Base-by-base conservation (phyloP, 2,797 vertebrate genomes). In the Melanotaenia nigrans region DNA sequence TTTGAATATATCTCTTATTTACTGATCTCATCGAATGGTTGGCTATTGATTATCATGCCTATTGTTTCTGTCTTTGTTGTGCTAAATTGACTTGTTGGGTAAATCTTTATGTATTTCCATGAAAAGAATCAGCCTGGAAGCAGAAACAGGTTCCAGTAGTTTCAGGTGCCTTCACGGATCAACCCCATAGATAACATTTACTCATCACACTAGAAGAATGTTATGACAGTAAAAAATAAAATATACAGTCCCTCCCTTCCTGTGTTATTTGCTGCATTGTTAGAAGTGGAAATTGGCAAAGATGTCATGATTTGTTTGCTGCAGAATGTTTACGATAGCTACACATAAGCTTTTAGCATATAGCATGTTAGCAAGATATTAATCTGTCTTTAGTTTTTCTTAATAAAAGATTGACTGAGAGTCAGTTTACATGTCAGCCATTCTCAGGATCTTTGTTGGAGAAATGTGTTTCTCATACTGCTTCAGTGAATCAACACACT, bases 171-270 rank as follows among this genome's bases (percentile, higher is more conserved):
- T 75, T 30, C 28, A 11, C 71, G 22, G 58, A 61, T 72, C 71
- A 77, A 36, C 24, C 45, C 71, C 71, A 77, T 82, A 76, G 72
- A 76, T 85, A 71, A 55, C 40, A 61, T 82, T 83, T 49, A 71
- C 12, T 64, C 35, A 33, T 59, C 69, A 73, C 4, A 24, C 62
- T 51, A 10, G n/a, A 63, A 25, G 54, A 67, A 78, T 77, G 55
- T 32, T 73, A 68, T 78, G 54, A 51, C 59, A 58, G 18, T n/a
- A 65, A 57, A 49, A 47, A 33, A 77, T 60, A 56, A 33, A 5
- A 58, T 61, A 13, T 72, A 49, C 20, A 7, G 10, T 68, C 51
- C 66, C 1, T 40, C 12, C 36, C 33, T 30, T 42, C 47, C 40
- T 74, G 66, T 70, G 47, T 24, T 62, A 45, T 61, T 77, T 63